These are phyloP conservation scores for Pipistrellus nathusii DNA, from an alignment of 2,797 vertebrate species.

Conservation along the genomic window DNA sequence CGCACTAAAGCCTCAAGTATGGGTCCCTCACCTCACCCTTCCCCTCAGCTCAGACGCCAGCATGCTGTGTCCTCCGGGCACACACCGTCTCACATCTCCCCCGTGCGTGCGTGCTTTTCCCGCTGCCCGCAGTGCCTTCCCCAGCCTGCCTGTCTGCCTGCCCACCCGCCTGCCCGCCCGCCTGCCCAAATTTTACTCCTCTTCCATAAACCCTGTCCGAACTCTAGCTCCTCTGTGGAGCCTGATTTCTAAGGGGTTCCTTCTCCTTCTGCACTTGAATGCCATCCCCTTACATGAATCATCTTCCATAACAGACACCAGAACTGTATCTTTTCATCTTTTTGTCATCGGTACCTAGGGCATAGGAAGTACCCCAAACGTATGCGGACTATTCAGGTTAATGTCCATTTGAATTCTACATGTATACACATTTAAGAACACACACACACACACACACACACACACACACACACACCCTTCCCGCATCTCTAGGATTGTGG, in stretches of 20 bases:
- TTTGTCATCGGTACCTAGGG: not conserved
- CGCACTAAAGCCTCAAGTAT: too few species aligned
- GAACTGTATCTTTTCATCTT: not conserved
- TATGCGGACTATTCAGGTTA: not conserved
- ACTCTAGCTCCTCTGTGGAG: not conserved
- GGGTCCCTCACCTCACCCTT: not conserved
- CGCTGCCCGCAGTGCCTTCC: not conserved
- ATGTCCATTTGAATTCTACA: not conserved
- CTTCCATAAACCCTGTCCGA: not conserved
- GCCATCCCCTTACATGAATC: not conserved
- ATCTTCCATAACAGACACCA: not conserved
- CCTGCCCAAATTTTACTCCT: not conserved
- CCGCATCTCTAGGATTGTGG: not conserved
- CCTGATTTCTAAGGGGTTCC: not conserved
- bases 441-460: not conserved
- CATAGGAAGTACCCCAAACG: not conserved
- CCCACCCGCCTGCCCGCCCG: not conserved
- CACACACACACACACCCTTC: not conserved
- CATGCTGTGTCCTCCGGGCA: not conserved
- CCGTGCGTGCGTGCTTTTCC: accelerated
- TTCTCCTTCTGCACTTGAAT: not conserved
- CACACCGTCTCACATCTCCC: not conserved
- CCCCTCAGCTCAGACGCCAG: not conserved
- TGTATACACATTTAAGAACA: not conserved
- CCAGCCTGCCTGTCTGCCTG: too few species aligned